Percentiles rank a stretch among this genome's conserved stretches.
Evolutionary conservation across 2,113 vertebrate species (phyloP).

Genomic region (rat (Rattus norvegicus)): DNA sequence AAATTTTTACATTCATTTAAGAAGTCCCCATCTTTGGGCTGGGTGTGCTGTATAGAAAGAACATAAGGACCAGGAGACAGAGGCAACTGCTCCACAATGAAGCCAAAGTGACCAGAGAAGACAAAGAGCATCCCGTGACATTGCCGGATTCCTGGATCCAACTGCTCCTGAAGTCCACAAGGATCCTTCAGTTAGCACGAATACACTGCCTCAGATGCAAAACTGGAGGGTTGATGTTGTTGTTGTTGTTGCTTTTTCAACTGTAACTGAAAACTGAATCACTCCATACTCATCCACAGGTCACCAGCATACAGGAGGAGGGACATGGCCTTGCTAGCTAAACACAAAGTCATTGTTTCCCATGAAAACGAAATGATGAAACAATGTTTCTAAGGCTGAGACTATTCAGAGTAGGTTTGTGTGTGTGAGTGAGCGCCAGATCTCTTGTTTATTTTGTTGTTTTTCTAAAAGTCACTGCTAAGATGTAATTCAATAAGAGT

Average conservation of each 20-base stretch:
- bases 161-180: neutral
- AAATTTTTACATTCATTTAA: neutral
- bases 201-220: neutral
- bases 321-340: no score
- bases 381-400: neutral
- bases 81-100: neutral
- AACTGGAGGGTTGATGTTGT: neutral
- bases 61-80: neutral
- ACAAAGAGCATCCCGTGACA: fast-evolving
- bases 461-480: neutral
- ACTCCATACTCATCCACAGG: neutral
- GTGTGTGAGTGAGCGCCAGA: neutral
- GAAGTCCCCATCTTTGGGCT: neutral
- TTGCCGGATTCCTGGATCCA: neutral
- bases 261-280: neutral
- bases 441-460: neutral
- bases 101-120: neutral
- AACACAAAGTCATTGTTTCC: neutral
- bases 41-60: neutral
- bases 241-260: neutral
- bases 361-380: neutral
- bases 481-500: neutral
- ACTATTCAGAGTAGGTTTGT: neutral
- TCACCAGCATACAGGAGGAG: neutral
- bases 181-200: neutral